Base-by-base conservation (phyloP, 2,797 vertebrate species). In the Gouania willdenowi region DNA sequence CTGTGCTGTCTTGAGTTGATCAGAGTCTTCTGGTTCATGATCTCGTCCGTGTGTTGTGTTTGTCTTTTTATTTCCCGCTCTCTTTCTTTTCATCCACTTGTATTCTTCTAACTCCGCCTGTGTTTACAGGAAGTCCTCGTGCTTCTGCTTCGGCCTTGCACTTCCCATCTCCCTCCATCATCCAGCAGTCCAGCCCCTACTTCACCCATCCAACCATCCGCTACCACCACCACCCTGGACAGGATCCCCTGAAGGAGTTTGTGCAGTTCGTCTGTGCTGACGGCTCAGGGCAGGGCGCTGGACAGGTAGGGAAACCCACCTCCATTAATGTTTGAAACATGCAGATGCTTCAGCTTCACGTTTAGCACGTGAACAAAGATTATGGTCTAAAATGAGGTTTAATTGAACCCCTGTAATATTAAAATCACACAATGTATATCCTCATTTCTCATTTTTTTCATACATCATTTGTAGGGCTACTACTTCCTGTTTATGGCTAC, bases 241-340 rank as follows among this genome's bases (percentile, higher is more conserved):
- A 96, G 87, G 94, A 97, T 80, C 93, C 94, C 33, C 92, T 98
- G 86, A 97, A 98, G 89, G 94, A 98, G 82, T 97, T 97, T 55
- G 94, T 96, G 75, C 94, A 96, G 92, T 95, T 97, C 52, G 93
- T 97, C 89, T 97, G 94, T 81, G 91, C 94, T 22, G 94, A 97
- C 32, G 93, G 93, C 66, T 91, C 93, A 9, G 91, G 93, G 59
- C 94, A 93, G 85, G 88, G 92, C 61, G 68, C 89, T 39, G 88
- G 89, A 85, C 94, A 96, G 94, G 94, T 95, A 89, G 87, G 89
- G 29, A 21, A 19, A n/a, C n/a, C n/a, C n/a, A 3, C 32, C 7
- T 6, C n/a, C 12, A 12, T 21, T 3, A 8, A 19, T 19, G 19
- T 6, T 4, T 20, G 19, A n/a, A n/a, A n/a, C n/a, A n/a, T n/a